Evolutionary conservation across 1,140 invertebrate genomes (phyloP).

Genomic region (Globodera rostochiensis): DNA sequence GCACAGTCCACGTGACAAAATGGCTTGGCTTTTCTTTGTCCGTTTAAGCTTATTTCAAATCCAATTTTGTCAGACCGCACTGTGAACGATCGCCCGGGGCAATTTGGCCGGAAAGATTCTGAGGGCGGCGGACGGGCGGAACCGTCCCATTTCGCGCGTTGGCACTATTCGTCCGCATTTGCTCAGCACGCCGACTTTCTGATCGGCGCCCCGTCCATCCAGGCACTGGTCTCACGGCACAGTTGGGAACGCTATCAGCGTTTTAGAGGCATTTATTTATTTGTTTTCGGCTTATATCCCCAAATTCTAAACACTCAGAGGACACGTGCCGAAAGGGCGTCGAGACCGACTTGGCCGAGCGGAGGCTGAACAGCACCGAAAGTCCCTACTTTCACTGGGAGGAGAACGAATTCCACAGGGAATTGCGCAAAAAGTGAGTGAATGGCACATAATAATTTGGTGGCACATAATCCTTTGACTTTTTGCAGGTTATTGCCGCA

Average conservation of each 20-base stretch:
- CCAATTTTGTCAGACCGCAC: too few species aligned
- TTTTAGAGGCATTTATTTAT: not conserved
- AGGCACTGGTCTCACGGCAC: conserved; percentile 21
- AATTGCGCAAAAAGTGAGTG: conserved; percentile 12
- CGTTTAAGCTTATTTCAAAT: too few species aligned
- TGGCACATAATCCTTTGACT: not conserved
- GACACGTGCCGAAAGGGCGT: conserved; percentile 20
- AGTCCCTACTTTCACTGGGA: conserved; percentile 30
- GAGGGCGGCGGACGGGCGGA: conserved; percentile 3
- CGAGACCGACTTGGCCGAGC: conserved; percentile 21
- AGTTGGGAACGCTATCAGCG: conserved; percentile 18
- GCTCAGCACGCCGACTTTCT: not conserved
- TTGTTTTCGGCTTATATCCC: not conserved
- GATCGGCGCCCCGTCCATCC: conserved; percentile 11
- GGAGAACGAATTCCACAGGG: conserved; percentile 24
- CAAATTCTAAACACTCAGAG: not conserved
- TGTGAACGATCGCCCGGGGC: too few species aligned
- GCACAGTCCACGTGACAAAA: too few species aligned
- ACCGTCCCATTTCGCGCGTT: not conserved
- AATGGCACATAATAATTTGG: not conserved
- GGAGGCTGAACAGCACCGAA: conserved; percentile 22
- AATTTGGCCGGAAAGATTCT: not conserved
- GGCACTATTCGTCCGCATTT: conserved; percentile 4
- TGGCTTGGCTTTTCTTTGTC: too few species aligned
- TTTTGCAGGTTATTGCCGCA: conserved; percentile 7